Percentiles rank a stretch among this genome's conserved stretches.
Conservation (phyloP, 2,797 vertebrate genomes). For the Ceryle rudis region DNA sequence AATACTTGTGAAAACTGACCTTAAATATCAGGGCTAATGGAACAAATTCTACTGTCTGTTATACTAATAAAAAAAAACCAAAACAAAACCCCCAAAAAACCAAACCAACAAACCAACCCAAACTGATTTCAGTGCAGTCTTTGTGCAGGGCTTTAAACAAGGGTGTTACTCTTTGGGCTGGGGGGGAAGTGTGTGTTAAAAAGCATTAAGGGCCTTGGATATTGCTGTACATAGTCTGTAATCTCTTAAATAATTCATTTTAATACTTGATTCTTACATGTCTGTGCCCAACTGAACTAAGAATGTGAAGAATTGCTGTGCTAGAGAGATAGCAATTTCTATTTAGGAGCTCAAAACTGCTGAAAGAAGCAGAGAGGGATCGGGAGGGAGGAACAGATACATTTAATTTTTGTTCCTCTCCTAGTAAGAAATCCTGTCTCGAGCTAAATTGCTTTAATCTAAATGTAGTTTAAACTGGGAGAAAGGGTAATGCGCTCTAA, state of each 20-base stretch:
- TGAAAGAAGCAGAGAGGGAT: background rate
- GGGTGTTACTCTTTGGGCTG: background rate
- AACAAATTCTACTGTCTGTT: background rate
- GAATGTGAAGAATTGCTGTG: background rate
- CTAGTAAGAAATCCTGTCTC: background rate
- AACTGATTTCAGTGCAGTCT: background rate
- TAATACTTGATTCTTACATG: background rate
- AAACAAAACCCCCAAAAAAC: background rate
- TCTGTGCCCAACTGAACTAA: background rate
- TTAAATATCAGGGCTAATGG: background rate
- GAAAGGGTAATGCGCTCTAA: background rate
- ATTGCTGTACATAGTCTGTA: background rate
- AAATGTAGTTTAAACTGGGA: background rate
- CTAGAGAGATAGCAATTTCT: background rate
- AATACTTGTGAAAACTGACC: background rate
- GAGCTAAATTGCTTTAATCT: background rate
- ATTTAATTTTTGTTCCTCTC: conserved; percentile 9
- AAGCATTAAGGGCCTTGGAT: background rate
- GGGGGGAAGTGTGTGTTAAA: background rate
- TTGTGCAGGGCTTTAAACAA: background rate
- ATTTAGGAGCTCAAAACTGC: background rate
- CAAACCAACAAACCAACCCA: no score
- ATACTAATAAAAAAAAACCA: background rate
- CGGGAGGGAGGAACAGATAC: accelerated
- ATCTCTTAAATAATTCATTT: background rate